These are phyloP conservation scores for Girardinus metallicus DNA, from an alignment of 2,797 vertebrate species.

Conservation along the genomic window DNA sequence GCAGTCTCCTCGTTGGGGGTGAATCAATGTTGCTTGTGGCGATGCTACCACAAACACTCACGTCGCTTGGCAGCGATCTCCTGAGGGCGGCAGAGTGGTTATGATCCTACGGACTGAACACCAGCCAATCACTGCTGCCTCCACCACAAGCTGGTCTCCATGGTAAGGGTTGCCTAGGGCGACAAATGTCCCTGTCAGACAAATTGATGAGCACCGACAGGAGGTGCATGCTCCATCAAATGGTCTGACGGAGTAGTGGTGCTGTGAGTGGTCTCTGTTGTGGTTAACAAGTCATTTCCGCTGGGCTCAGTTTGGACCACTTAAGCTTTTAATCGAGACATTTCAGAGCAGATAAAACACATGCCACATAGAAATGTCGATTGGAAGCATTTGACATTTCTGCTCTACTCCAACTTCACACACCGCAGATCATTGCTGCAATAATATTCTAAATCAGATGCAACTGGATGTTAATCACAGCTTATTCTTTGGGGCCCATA, in stretches of 20 bases:
- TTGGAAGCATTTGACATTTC: not conserved
- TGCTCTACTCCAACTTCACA: not conserved
- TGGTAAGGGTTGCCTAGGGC: conserved; percentile 62
- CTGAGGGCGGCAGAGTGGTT: conserved; percentile 17
- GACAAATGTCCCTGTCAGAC: conserved; percentile 54
- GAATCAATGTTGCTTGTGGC: conserved; percentile 6
- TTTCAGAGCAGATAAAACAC: not conserved
- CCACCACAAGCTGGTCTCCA: conserved; percentile 43
- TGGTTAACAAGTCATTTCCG: not conserved
- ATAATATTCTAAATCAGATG: not conserved
- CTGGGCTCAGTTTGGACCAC: not conserved
- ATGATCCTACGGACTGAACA: conserved; percentile 31
- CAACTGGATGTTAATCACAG: not conserved
- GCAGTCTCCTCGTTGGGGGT: conserved; percentile 2
- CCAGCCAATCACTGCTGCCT: conserved; percentile 33
- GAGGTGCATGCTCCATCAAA: conserved; percentile 31
- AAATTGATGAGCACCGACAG: conserved; percentile 40
- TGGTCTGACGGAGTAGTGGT: not conserved
- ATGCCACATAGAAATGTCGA: not conserved
- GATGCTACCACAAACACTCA: not conserved
- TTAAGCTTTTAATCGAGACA: not conserved
- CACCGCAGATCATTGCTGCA: not conserved
- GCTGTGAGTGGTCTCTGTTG: not conserved
- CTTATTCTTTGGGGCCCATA: not conserved
- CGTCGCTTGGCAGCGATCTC: conserved; percentile 19